A percentile compares a stretch with the other conserved stretches of the same genome.
Evolutionary conservation across 2,888 invertebrate genomes (phyloP).

Genomic region (Sarcophaga carnaria): DNA sequence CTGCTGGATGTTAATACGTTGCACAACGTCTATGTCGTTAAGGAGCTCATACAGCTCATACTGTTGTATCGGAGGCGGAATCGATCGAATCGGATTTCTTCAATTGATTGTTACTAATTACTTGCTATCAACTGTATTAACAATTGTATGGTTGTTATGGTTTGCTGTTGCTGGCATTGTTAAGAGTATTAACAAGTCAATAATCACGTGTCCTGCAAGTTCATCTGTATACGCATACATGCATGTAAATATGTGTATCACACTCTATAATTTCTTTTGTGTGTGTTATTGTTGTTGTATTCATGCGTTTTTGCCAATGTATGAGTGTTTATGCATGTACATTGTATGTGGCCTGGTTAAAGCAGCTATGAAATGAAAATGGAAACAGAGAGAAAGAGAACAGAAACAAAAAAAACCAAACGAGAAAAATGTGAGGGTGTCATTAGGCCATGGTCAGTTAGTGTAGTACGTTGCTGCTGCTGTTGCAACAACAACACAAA

Average conservation of each 20-base stretch:
- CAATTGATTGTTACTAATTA: background rate
- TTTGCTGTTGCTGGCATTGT: constrained; percentile 9
- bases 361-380: constrained; percentile 26
- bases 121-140: background rate
- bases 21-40: too few species aligned
- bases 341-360: constrained; percentile 32
- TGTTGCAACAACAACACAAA: constrained; percentile 13
- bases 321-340: constrained; percentile 6
- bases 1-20: too few species aligned
- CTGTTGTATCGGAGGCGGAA: too few species aligned
- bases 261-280: background rate
- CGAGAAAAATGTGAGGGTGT: constrained; percentile 56
- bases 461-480: constrained; percentile 16
- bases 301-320: background rate
- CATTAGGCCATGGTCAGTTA: constrained; percentile 61
- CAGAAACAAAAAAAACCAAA: constrained; percentile 9
- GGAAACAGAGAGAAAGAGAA: background rate
- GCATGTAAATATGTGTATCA: background rate
- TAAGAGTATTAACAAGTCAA: constrained; percentile 40
- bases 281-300: background rate
- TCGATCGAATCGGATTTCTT: too few species aligned
- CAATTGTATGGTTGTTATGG: background rate
- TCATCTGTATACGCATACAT: background rate
- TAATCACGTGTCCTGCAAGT: constrained; percentile 35
- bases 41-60: too few species aligned